Evolutionary conservation across 2,797 vertebrate genomes (phyloP).

Genomic region (Agapornis canus): DNA sequence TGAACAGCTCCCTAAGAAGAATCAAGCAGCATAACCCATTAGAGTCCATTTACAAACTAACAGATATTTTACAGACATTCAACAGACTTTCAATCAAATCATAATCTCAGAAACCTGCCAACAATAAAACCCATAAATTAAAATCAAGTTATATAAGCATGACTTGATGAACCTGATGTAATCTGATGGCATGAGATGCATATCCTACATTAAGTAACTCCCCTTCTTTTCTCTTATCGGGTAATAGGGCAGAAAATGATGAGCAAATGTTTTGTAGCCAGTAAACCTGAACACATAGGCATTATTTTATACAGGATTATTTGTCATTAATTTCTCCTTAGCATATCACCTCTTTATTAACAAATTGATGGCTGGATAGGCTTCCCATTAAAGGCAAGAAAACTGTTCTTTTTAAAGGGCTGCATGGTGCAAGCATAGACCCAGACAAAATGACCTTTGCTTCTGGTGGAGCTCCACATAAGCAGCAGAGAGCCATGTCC

Average conservation of each 20-base stretch:
- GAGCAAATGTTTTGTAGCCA: constrained; percentile 36
- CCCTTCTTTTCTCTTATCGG: constrained; percentile 23
- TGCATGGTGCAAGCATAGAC: neutral
- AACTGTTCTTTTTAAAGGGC: neutral
- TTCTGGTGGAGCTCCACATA: neutral
- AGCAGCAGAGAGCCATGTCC: neutral
- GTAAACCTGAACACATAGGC: constrained; percentile 20
- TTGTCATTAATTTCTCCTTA: constrained; percentile 46
- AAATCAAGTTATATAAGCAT: constrained; percentile 69
- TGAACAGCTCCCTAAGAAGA: constrained; percentile 55
- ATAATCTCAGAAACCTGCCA: constrained; percentile 69
- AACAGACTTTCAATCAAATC: constrained; percentile 68
- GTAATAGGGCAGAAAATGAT: constrained; percentile 53
- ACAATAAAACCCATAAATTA: constrained; percentile 71
- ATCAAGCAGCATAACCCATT: constrained; percentile 57
- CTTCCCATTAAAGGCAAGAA: constrained; percentile 9
- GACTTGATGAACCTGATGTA: constrained; percentile 71
- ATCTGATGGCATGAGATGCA: constrained; percentile 61
- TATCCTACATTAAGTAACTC: constrained; percentile 54
- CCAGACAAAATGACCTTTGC: fast-evolving
- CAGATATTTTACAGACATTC: constrained; percentile 71
- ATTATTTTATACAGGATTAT: constrained; percentile 20
- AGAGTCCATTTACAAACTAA: constrained; percentile 68
- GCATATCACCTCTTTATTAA: constrained; percentile 55
- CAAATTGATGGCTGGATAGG: constrained; percentile 30